phyloP scores from a whole-genome alignment of 2,113 vertebrate genomes.

The Barbus barbus region DNA sequence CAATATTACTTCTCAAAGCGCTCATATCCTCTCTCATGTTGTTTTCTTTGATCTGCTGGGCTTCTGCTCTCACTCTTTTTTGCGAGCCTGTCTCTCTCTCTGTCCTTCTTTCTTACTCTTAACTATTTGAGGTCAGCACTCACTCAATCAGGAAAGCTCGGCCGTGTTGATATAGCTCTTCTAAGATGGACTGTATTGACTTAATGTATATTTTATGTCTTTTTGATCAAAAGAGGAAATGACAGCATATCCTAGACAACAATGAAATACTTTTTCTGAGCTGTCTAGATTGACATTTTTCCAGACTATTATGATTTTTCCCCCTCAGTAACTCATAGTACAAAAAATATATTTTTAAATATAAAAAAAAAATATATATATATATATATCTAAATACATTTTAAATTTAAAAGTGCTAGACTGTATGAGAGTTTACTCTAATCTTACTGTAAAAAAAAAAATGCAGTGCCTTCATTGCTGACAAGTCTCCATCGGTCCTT shows the following conservation, averaged over 20 bases:
- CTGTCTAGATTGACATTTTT: neutral
- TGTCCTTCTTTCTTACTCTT: neutral
- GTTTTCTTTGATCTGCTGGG: constrained; percentile 79
- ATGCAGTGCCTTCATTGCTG: neutral
- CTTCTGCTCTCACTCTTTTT: constrained; percentile 67
- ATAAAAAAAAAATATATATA: neutral
- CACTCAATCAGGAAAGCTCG: constrained; percentile 60
- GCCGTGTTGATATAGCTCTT: constrained; percentile 53
- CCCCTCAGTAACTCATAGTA: too few relatives aligned
- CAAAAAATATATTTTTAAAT: too few relatives aligned
- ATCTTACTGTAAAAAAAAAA: neutral
- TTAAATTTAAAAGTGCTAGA: neutral
- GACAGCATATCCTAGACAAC: constrained; percentile 45
- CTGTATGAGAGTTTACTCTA: neutral
- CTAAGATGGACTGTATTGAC: constrained; percentile 58
- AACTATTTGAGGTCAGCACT: constrained; percentile 39
- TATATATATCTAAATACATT: neutral
- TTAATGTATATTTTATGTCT: constrained; percentile 67
- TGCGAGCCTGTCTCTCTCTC: constrained; percentile 21
- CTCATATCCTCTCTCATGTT: constrained; percentile 82
- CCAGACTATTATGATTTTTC: neutral
- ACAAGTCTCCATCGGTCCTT: neutral
- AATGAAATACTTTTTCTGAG: constrained; percentile 1
- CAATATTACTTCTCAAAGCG: constrained; percentile 80
- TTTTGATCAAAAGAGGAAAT: constrained; percentile 63